Conservation (phyloP, 2,113 vertebrate genomes). For the Ictalurus furcatus region DNA sequence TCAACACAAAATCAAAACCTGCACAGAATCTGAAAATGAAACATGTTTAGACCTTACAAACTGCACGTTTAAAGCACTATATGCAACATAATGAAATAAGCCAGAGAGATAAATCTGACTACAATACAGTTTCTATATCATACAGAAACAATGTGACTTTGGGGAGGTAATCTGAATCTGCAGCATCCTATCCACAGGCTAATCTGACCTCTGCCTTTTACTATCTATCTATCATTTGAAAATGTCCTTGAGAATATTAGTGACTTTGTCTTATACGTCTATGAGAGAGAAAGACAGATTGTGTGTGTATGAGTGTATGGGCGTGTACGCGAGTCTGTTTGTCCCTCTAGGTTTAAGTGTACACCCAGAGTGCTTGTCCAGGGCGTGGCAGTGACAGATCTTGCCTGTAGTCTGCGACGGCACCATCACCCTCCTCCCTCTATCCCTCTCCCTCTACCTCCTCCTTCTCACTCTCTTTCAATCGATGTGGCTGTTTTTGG, state of each 20-base stretch:
- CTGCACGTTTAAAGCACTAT: not conserved
- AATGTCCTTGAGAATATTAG: conserved; percentile 15
- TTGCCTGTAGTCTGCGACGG: conserved; percentile 30
- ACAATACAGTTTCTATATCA: not conserved
- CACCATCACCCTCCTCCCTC: not conserved
- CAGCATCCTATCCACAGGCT: not conserved
- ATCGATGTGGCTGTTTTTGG: conserved; percentile 41
- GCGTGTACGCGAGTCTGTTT: not conserved
- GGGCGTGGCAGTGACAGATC: conserved; percentile 31
- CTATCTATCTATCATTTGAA: conserved; percentile 13
- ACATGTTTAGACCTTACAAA: not conserved
- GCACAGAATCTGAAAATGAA: not conserved
- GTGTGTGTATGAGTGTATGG: not conserved
- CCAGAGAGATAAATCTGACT: not conserved
- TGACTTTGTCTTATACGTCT: conserved; percentile 1
- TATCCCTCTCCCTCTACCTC: not conserved
- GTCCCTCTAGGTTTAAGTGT: conserved; percentile 18
- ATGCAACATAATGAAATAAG: not conserved
- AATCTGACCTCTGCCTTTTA: not conserved
- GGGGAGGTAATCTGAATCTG: not conserved
- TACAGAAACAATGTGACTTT: not conserved
- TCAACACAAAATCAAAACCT: not conserved
- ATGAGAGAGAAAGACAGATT: not conserved
- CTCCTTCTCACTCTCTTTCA: conserved; percentile 20
- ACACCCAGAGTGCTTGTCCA: conserved; percentile 1